Conservation (phyloP, 1,140 invertebrate genomes). For the Musca vetustissima region DNA sequence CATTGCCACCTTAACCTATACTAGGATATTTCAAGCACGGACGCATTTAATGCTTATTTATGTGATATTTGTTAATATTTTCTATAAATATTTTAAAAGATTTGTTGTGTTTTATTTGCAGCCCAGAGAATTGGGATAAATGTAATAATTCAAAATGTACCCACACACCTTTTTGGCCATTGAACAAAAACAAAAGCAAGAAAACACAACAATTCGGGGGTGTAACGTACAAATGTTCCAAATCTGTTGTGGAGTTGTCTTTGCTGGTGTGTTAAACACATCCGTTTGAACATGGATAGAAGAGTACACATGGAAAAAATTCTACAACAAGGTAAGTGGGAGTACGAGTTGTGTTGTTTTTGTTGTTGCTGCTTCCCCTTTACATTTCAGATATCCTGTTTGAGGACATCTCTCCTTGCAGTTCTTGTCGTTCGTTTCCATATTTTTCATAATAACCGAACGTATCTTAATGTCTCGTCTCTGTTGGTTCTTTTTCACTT, state of each 20-base stretch:
- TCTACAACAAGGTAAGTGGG: background rate
- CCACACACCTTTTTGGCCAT: background rate
- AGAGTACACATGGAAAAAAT: background rate
- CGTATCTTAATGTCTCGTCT: background rate
- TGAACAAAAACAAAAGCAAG: background rate
- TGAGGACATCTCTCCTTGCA: conserved; percentile 1
- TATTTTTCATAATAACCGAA: conserved; percentile 1
- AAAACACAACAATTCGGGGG: background rate
- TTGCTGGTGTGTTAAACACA: background rate
- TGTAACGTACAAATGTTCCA: background rate
- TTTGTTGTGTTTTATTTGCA: background rate
- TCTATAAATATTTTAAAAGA: conserved; percentile 16
- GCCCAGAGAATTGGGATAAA: background rate
- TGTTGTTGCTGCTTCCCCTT: background rate
- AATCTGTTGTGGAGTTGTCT: background rate
- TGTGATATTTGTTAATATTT: conserved; percentile 12
- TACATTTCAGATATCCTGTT: conserved; percentile 2
- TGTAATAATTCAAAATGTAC: conserved; percentile 8
- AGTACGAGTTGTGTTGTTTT: background rate
- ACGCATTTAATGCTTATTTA: conserved; percentile 10
- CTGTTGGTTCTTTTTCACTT: background rate
- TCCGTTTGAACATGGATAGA: background rate
- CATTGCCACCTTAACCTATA: too few species aligned
- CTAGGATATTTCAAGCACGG: background rate
- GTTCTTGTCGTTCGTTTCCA: background rate